phyloP scores from a whole-genome alignment of 2,888 invertebrate species.

The Dichetophora obliterata region DNA sequence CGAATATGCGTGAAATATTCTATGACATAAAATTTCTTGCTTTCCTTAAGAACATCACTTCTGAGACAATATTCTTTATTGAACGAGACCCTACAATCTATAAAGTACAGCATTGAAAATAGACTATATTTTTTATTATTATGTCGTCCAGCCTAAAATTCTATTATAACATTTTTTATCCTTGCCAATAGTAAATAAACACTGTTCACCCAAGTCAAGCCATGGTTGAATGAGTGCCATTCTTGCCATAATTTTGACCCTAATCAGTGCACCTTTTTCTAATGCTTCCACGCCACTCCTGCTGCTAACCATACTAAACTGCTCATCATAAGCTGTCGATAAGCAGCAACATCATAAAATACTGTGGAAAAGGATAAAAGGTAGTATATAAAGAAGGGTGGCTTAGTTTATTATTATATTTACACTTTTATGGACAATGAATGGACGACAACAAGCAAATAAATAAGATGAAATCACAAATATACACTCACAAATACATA shows the following conservation, averaged over 20 bases:
- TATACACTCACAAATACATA: neutral
- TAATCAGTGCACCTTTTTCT: constrained; percentile 22
- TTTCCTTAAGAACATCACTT: too few species aligned
- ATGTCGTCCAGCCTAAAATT: too few species aligned
- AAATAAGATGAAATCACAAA: neutral
- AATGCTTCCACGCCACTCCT: neutral
- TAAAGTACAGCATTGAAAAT: too few species aligned
- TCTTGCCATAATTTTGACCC: constrained; percentile 15
- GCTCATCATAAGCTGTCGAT: neutral
- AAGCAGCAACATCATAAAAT: constrained; percentile 1
- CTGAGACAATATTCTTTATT: too few species aligned
- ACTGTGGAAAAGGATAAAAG: neutral
- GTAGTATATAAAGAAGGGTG: neutral
- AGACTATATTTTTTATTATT: too few species aligned
- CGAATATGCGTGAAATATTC: too few species aligned
- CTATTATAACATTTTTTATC: neutral
- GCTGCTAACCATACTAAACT: neutral
- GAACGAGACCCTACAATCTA: too few species aligned
- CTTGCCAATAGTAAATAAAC: neutral
- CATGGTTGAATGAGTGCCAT: constrained; percentile 3
- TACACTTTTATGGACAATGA: constrained; percentile 19
- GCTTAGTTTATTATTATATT: constrained; percentile 6
- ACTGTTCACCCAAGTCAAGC: neutral
- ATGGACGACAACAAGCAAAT: neutral
- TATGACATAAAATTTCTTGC: too few species aligned